Percentiles rank a stretch among this genome's conserved stretches.
Evolutionary conservation across 2,113 vertebrate genomes (phyloP).

Genomic region (Nanorana parkeri): DNA sequence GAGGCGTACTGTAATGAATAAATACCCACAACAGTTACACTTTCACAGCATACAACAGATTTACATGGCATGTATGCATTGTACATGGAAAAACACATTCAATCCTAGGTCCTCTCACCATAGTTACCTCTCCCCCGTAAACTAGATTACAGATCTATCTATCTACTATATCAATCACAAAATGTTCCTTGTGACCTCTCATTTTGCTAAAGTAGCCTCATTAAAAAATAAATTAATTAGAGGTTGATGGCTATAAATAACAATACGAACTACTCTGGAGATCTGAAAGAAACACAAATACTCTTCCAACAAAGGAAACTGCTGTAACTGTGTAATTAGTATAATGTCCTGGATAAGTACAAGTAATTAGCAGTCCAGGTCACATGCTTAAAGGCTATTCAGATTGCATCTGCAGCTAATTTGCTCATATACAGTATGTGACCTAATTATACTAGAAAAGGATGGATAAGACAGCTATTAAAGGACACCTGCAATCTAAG

Average conservation of each 20-base stretch:
- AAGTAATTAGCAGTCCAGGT: slow-evolving; percentile 20
- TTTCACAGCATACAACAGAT: no score
- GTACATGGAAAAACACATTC: no score
- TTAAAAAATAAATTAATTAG: not conserved
- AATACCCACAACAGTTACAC: no score
- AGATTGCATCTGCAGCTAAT: not conserved
- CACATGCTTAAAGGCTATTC: slow-evolving; percentile 20
- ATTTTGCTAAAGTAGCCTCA: not conserved
- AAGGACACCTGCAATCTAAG: not conserved
- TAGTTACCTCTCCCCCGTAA: not conserved
- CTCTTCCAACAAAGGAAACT: not conserved
- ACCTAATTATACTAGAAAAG: not conserved
- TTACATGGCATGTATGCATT: no score
- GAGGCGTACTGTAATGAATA: no score
- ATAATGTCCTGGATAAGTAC: not conserved
- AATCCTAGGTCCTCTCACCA: no score
- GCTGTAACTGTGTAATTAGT: slow-evolving; percentile 9
- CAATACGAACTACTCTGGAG: not conserved
- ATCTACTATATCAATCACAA: not conserved
- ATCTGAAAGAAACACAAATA: not conserved
- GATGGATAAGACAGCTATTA: not conserved
- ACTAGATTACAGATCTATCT: not conserved
- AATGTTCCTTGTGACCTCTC: not conserved
- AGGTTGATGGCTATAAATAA: slow-evolving; percentile 14
- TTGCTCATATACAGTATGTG: not conserved